A percentile compares a stretch with the other conserved stretches of the same genome.
These are phyloP conservation scores for Clarias magur DNA, from an alignment of 2,113 vertebrate species.

Conservation along the genomic window DNA sequence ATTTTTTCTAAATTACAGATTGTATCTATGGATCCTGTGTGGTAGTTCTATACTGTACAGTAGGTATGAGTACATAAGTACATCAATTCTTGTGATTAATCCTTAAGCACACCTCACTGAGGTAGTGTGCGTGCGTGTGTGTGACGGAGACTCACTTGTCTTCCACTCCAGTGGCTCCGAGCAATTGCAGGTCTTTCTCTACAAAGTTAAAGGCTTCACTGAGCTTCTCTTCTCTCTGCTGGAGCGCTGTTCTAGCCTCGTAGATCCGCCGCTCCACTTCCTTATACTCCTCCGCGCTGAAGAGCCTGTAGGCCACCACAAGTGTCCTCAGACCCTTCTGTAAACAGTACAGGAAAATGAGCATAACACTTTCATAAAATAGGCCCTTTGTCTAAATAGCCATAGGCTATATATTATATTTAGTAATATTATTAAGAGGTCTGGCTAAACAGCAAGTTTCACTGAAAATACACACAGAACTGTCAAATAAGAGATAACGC, in stretches of 20 bases:
- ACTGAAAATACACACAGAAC: neutral
- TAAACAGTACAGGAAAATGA: neutral
- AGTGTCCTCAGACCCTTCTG: constrained; percentile 95
- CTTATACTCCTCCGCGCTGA: constrained; percentile 83
- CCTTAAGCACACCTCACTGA: neutral
- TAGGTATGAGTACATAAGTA: neutral
- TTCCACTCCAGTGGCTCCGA: constrained; percentile 96
- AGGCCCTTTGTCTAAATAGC: neutral
- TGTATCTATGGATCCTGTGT: neutral
- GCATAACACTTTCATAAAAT: neutral
- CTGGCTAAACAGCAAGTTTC: neutral
- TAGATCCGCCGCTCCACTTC: constrained; percentile 81
- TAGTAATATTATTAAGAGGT: neutral
- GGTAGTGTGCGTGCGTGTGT: neutral
- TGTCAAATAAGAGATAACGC: neutral
- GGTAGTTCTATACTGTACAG: neutral
- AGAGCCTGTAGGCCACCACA: constrained; percentile 87
- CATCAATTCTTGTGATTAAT: neutral
- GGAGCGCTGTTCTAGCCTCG: constrained; percentile 89
- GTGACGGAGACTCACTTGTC: constrained; percentile 81
- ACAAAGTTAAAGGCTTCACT: constrained; percentile 85
- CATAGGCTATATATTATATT: neutral
- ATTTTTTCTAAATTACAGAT: neutral
- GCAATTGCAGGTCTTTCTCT: constrained; percentile 88
- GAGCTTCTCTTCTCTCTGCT: constrained; percentile 87